Conservation (phyloP, 2,113 vertebrate species). For the Gulo gulo region DNA sequence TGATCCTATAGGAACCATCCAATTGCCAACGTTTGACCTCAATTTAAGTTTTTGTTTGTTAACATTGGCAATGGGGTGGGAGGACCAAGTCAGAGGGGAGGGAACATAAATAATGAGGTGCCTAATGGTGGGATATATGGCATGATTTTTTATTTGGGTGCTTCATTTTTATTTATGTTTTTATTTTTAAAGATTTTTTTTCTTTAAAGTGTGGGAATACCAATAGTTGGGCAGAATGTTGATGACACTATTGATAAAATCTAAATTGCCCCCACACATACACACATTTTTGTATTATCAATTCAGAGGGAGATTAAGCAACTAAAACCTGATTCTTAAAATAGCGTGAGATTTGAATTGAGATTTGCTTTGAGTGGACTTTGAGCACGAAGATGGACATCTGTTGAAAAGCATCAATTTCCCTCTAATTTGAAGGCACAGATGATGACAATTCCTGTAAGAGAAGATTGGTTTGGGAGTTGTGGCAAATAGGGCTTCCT, state of each 20-base stretch:
- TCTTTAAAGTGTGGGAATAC: slow-evolving; percentile 54
- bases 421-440: slow-evolving; percentile 51
- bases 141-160: slow-evolving; percentile 50
- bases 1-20: not conserved
- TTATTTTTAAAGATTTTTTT: slow-evolving; percentile 9
- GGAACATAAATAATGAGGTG: not conserved
- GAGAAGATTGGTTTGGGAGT: slow-evolving; percentile 64
- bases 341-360: slow-evolving; percentile 35
- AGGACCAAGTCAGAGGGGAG: slow-evolving; percentile 39
- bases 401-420: slow-evolving; percentile 43
- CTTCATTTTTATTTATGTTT: slow-evolving; percentile 47
- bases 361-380: slow-evolving; percentile 40
- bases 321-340: slow-evolving; percentile 52
- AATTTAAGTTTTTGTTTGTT: not conserved
- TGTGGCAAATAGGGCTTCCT: not conserved
- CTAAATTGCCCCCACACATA: not conserved
- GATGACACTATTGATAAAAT: slow-evolving; percentile 21
- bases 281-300: not conserved
- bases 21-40: slow-evolving; percentile 27
- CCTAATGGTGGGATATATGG: slow-evolving; percentile 39
- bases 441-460: slow-evolving; percentile 73
- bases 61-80: slow-evolving; percentile 37
- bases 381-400: slow-evolving; percentile 40
- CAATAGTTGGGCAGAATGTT: slow-evolving; percentile 63
- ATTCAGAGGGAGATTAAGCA: not conserved